Evolutionary conservation across 1,140 invertebrate genomes (phyloP).

Genomic region (Aphelinus atriplicis): DNA sequence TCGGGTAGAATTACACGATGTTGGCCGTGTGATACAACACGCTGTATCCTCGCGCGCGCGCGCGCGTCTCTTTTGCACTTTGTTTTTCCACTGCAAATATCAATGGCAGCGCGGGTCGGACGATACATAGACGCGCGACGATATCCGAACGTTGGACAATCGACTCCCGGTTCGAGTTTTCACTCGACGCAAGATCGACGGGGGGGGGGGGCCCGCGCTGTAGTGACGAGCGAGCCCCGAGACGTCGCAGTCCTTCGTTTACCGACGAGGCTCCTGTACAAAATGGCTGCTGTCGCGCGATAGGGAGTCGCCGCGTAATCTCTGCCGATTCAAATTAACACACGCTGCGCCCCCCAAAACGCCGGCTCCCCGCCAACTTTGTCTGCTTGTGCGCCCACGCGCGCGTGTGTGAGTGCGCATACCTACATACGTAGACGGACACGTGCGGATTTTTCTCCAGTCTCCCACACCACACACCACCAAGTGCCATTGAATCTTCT

Average conservation of each 20-base stretch:
- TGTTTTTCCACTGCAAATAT: background rate
- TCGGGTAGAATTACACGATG: slow-evolving; percentile 58
- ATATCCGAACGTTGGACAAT: too few species aligned
- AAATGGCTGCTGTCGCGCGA: slow-evolving; percentile 63
- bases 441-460: slow-evolving; percentile 32
- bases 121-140: slow-evolving; percentile 11
- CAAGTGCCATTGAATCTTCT: too few species aligned
- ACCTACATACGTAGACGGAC: slow-evolving; percentile 45
- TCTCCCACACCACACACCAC: background rate
- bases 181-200: too few species aligned
- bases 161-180: too few species aligned
- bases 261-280: slow-evolving; percentile 66
- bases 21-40: slow-evolving; percentile 51
- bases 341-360: slow-evolving; percentile 61
- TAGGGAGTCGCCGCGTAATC: slow-evolving; percentile 65
- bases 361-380: background rate
- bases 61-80: background rate
- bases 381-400: background rate
- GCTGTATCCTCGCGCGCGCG: background rate
- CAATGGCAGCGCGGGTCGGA: background rate
- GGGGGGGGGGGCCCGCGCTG: too few species aligned
- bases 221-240: slow-evolving; percentile 36
- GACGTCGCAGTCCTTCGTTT: slow-evolving; percentile 57
- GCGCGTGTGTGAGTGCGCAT: background rate
- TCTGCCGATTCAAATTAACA: slow-evolving; percentile 68